These are phyloP conservation scores for Mamestra configurata DNA, from an alignment of 1,140 invertebrate species.

Conservation along the genomic window DNA sequence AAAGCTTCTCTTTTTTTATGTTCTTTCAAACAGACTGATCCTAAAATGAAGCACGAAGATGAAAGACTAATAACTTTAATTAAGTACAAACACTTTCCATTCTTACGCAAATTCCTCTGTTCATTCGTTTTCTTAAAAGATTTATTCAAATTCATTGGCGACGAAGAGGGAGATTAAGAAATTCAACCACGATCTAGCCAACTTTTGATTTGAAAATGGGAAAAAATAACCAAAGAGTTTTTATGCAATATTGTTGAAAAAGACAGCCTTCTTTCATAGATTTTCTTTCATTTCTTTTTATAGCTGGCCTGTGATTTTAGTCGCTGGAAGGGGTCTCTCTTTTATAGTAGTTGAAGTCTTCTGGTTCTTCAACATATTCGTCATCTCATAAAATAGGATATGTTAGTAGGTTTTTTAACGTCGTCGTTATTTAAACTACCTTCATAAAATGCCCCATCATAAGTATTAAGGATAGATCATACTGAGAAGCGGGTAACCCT, in stretches of 20 bases:
- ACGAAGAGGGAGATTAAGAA: not conserved
- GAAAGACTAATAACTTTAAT: not conserved
- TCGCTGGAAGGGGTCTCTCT: not conserved
- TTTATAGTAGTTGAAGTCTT: not conserved
- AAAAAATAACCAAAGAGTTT: not conserved
- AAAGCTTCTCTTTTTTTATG: not conserved
- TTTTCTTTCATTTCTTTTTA: not conserved
- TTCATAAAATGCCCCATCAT: too few relatives aligned
- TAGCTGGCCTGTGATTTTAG: not conserved
- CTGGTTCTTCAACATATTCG: too few relatives aligned
- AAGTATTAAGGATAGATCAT: too few relatives aligned
- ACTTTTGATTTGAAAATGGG: not conserved
- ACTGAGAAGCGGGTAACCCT: too few relatives aligned
- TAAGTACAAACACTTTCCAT: constrained; percentile 24
- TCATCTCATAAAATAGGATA: too few relatives aligned
- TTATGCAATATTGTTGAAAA: constrained; percentile 16
- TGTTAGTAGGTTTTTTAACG: too few relatives aligned
- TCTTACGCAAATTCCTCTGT: constrained; percentile 13
- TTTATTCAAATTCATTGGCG: constrained; percentile 24
- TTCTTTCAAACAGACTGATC: not conserved
- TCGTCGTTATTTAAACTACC: too few relatives aligned
- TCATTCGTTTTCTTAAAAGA: not conserved
- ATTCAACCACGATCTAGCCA: constrained; percentile 12
- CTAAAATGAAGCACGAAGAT: not conserved
- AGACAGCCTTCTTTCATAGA: not conserved